Conservation (phyloP, 2,888 invertebrate genomes). For the Hetaerina titia region DNA sequence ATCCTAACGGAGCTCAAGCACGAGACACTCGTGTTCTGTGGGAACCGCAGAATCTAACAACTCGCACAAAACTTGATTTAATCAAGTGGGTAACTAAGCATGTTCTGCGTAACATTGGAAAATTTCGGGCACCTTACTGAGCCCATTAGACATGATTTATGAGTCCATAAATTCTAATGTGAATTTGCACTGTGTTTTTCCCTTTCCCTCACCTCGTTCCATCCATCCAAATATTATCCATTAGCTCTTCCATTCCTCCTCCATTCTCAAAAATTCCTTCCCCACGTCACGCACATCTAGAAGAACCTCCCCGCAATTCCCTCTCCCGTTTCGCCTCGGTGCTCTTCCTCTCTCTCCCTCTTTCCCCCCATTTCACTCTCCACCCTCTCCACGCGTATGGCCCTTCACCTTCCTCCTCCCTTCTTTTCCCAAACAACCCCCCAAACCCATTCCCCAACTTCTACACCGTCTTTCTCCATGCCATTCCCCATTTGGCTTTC, state of each 20-base stretch:
- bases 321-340: background rate
- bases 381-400: background rate
- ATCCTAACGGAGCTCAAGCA: too few relatives aligned
- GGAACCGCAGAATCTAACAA: background rate
- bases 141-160: conserved; percentile 14
- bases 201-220: background rate
- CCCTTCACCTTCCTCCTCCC: background rate
- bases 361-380: background rate
- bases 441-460: background rate
- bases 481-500: background rate
- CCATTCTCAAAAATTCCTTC: background rate
- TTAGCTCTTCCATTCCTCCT: background rate
- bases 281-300: background rate
- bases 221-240: background rate
- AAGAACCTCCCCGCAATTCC: background rate
- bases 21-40: too few relatives aligned
- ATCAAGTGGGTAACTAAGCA: background rate
- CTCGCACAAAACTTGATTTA: conserved; percentile 14
- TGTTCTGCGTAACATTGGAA: background rate
- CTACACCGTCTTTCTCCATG: too few relatives aligned
- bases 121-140: background rate
- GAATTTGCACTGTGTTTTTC: background rate
- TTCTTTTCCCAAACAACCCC: background rate
- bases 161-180: background rate
- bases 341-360: background rate